Conservation (phyloP, 2,888 invertebrate species). For the Kuschelorhynchus macadamiae region DNA sequence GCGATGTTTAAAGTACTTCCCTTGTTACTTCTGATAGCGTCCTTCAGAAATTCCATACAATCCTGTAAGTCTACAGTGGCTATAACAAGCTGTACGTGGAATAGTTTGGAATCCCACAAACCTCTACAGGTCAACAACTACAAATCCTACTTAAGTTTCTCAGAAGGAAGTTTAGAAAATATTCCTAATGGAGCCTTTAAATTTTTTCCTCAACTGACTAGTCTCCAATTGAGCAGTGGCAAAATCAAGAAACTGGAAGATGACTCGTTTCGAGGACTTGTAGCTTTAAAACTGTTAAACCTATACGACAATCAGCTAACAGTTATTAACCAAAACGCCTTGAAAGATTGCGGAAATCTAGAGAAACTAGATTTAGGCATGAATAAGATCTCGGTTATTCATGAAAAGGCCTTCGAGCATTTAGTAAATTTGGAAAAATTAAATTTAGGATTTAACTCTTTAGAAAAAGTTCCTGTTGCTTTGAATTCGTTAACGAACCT, state of each 20-base stretch:
- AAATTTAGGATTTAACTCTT: conserved; percentile 59
- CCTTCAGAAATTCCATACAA: not conserved
- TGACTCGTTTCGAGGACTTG: conserved; percentile 46
- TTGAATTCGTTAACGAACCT: conserved; percentile 54
- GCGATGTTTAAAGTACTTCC: too few relatives aligned
- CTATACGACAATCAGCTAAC: conserved; percentile 54
- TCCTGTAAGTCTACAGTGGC: conserved; percentile 14
- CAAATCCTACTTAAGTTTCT: conserved; percentile 14
- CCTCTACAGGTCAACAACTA: conserved; percentile 37
- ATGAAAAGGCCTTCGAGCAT: conserved; percentile 43
- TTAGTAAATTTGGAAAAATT: conserved; percentile 54
- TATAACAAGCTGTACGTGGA: conserved; percentile 55
- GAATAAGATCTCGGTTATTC: conserved; percentile 54
- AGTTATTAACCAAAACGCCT: conserved; percentile 41
- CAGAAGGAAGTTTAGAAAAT: conserved; percentile 46
- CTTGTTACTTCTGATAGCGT: too few relatives aligned
- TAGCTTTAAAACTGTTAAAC: conserved; percentile 50
- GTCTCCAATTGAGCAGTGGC: conserved; percentile 57
- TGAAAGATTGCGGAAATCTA: conserved; percentile 40
- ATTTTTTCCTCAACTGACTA: conserved; percentile 25
- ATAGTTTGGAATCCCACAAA: conserved; percentile 14
- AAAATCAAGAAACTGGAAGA: conserved; percentile 51
- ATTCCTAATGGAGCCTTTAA: conserved; percentile 27
- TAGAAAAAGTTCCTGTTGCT: conserved; percentile 55
- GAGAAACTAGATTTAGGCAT: conserved; percentile 57